A percentile compares a stretch with the other conserved stretches of the same genome.
phyloP scores from a whole-genome alignment of 1,140 invertebrate genomes.

The Cydia strobilella region DNA sequence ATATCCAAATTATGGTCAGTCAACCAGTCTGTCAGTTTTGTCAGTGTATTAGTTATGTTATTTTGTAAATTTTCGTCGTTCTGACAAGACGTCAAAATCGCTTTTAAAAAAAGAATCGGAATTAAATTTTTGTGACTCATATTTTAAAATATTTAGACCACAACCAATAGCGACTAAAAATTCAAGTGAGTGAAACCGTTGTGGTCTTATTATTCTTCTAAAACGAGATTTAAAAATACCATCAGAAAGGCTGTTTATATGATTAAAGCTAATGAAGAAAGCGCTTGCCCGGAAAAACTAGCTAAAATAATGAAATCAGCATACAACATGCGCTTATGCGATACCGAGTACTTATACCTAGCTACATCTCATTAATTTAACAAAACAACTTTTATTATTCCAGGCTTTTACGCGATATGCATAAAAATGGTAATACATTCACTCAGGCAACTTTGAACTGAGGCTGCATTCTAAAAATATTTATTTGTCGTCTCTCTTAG shows the following conservation, averaged over 20 bases:
- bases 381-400: conserved; percentile 37
- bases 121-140: too few relatives aligned
- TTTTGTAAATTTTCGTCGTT: too few relatives aligned
- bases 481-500: not conserved
- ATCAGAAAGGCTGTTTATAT: not conserved
- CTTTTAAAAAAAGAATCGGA: too few relatives aligned
- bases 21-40: too few relatives aligned
- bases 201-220: too few relatives aligned
- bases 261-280: not conserved
- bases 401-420: conserved; percentile 32
- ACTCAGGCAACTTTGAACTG: conserved; percentile 24
- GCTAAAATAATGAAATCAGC: not conserved
- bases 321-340: not conserved
- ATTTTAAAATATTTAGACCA: too few relatives aligned
- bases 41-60: too few relatives aligned
- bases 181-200: too few relatives aligned
- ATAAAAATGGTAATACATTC: conserved; percentile 42
- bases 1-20: too few relatives aligned
- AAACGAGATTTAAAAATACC: too few relatives aligned
- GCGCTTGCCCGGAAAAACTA: not conserved
- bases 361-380: conserved; percentile 9
- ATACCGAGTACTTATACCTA: not conserved
- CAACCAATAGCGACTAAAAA: too few relatives aligned
- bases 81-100: too few relatives aligned
- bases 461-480: not conserved